These are phyloP conservation scores for Lasioglossum lativentre DNA, from an alignment of 2,888 invertebrate species.

Conservation along the genomic window DNA sequence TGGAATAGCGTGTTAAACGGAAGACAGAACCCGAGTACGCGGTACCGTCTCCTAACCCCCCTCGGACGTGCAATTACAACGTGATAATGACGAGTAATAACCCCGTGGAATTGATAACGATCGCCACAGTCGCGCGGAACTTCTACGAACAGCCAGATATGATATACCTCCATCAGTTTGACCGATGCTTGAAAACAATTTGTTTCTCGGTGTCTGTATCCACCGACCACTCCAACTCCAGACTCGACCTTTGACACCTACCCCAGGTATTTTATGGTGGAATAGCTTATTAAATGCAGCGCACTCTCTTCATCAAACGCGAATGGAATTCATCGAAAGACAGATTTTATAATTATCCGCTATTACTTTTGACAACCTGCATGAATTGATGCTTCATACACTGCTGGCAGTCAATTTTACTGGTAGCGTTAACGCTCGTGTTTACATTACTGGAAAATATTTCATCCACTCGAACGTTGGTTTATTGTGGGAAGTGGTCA, in stretches of 20 bases:
- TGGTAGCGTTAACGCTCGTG: no score
- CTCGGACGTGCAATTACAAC: constrained; percentile 39
- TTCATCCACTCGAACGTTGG: no score
- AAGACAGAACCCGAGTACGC: neutral
- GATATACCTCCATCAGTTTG: constrained; percentile 11
- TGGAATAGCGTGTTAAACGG: constrained; percentile 35
- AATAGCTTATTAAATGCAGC: neutral
- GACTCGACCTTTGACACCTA: neutral
- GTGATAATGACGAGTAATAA: constrained; percentile 47
- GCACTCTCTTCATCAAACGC: neutral
- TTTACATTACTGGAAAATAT: no score
- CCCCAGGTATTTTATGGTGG: neutral
- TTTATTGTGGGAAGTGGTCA: no score
- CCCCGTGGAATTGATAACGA: constrained; percentile 32
- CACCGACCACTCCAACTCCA: neutral
- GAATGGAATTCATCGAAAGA: neutral
- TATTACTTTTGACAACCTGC: neutral
- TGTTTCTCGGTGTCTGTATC: neutral
- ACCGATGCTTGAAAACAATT: neutral
- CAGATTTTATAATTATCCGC: neutral
- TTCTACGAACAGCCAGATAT: constrained; percentile 9
- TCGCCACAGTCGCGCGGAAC: neutral
- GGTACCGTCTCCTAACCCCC: neutral
- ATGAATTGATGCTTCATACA: no score
- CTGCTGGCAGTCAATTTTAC: neutral